phyloP scores from a whole-genome alignment of 1,140 invertebrate genomes.

The Heterodera schachtii region DNA sequence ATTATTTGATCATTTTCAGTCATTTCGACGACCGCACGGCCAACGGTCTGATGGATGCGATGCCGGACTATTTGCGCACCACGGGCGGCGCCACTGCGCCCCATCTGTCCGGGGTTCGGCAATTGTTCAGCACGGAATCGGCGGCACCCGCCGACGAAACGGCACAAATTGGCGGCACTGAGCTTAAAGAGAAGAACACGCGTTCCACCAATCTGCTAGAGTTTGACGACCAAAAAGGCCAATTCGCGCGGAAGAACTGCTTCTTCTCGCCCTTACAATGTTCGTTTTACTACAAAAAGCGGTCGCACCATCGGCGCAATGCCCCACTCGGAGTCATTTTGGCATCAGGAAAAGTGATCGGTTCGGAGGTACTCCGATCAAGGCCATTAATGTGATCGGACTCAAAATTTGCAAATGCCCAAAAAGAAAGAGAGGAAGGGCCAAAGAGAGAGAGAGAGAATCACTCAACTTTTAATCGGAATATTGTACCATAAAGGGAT shows the following conservation, averaged over 20 bases:
- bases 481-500: neutral
- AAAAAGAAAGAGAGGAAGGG: no score
- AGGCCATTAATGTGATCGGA: no score
- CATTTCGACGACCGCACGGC: neutral
- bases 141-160: conserved; percentile 9
- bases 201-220: conserved; percentile 27
- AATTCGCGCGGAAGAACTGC: conserved; percentile 41
- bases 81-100: conserved; percentile 9
- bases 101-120: neutral
- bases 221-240: conserved; percentile 29
- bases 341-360: neutral
- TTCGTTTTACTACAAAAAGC: conserved; percentile 38
- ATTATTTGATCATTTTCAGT: neutral
- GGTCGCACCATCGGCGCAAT: neutral
- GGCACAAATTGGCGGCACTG: neutral
- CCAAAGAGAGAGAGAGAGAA: no score
- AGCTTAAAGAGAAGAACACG: conserved; percentile 11
- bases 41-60: conserved; percentile 12
- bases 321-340: neutral
- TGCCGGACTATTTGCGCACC: conserved; percentile 25
- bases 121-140: neutral
- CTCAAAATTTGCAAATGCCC: no score
- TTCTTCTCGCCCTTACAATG: conserved; percentile 41
- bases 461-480: neutral
- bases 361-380: neutral